Percentiles rank a stretch among this genome's conserved stretches.
phyloP scores from a whole-genome alignment of 2,797 vertebrate genomes.

The Oreortyx pictus region DNA sequence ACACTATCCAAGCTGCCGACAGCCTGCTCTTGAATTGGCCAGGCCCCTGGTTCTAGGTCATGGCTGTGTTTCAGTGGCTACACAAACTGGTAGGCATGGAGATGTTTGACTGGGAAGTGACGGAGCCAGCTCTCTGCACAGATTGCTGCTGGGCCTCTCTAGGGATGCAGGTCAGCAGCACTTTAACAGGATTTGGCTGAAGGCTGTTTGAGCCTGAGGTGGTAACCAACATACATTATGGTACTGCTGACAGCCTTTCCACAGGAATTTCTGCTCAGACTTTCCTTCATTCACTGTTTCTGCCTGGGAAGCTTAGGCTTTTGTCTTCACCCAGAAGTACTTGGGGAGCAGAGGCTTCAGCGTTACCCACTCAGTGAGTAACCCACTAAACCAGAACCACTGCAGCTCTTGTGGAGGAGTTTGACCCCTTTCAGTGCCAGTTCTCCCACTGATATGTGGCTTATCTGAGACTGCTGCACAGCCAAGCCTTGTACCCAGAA shows the following conservation, averaged over 20 bases:
- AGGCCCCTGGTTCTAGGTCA: background rate
- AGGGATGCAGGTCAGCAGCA: rapidly evolving
- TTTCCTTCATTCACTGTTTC: background rate
- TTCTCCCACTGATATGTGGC: background rate
- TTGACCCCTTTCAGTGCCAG: background rate
- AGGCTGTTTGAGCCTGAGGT: background rate
- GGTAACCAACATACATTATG: background rate
- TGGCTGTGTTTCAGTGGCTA: background rate
- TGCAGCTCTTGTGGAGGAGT: background rate
- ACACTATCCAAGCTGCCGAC: background rate
- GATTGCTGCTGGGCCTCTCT: background rate
- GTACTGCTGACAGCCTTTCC: background rate
- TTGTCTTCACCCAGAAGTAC: background rate
- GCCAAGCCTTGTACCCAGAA: background rate
- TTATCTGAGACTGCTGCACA: background rate
- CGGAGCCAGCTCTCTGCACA: background rate
- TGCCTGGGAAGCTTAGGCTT: background rate
- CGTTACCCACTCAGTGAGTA: background rate
- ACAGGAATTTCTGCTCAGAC: background rate
- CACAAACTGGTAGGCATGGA: background rate
- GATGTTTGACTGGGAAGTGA: background rate
- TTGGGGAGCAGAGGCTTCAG: background rate
- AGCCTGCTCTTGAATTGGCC: background rate
- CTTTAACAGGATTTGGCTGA: background rate
- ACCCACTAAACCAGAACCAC: rapidly evolving